Base-by-base conservation (phyloP, 1,140 invertebrate genomes). In the Meloidogyne floridensis region DNA sequence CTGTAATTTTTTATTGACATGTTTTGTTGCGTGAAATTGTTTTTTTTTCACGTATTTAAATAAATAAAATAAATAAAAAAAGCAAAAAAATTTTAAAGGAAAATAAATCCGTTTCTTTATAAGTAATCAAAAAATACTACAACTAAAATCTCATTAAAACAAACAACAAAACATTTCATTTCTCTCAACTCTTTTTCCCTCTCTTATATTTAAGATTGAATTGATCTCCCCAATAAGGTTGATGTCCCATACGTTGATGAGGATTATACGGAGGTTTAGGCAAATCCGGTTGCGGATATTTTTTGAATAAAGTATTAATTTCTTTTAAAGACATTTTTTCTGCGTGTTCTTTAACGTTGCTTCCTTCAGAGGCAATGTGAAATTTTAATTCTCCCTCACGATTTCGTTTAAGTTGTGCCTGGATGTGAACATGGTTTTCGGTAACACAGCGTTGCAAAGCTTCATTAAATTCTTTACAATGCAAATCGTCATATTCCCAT, bases 401-500 rank as follows among this genome's bases (percentile, higher is more conserved):
- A 54, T 20, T 74, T 74, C 72, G n/a, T 54, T 74, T 74, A 54
- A n/a, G 72, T 54, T 74, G 72, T 47, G 5, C 72, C 2, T 47
- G n/a, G 13, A 74, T 74, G 8, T 74, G n/a, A 7, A 51, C 18
- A 51, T 6, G 6, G 8, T 74, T 74, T 54, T 74, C 72, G 6
- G 43, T 18, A 20, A 74, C 53, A 54, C 72, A 74, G 7, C 72
- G 72, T 54, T 74, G 72, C 8, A 80, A 74, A n/a, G 59, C 78
- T 42, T 81, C 82, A 69, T 88, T 84, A 42, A 88, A 84, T 53
- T 83, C 80, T 11, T 69, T 47, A 47, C 87, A 88, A 32, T 82
- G 88, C 75, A 88, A 71, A 81, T 89, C 87, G 75, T 88, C 87
- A 72, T 84, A 88, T 77, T 88, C 87, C 87, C 86, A 88, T 72